Evolutionary conservation across 2,888 invertebrate genomes (phyloP).

Genomic region (Parascotia fuliginaria): DNA sequence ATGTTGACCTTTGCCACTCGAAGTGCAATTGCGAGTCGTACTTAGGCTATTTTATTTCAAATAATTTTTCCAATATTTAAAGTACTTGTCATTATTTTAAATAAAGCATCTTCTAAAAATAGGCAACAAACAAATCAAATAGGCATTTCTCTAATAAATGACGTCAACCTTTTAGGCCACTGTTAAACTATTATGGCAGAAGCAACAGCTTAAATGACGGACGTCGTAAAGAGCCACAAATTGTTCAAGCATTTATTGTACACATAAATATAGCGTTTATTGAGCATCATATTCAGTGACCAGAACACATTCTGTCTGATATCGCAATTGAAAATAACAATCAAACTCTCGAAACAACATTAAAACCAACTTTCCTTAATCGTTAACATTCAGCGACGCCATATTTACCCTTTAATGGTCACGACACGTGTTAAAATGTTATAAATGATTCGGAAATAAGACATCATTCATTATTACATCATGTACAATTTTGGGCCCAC

Average conservation of each 20-base stretch:
- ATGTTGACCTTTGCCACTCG: no score
- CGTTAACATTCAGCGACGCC: background rate
- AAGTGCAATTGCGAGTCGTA: no score
- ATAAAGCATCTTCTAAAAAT: no score
- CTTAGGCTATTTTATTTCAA: no score
- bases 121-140: no score
- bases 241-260: slow-evolving; percentile 21
- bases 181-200: slow-evolving; percentile 31
- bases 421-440: background rate
- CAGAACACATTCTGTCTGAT: slow-evolving; percentile 31
- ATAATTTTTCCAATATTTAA: no score
- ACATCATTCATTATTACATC: no score
- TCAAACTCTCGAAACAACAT: background rate
- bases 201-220: slow-evolving; percentile 17
- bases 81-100: no score
- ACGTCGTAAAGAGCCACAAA: slow-evolving; percentile 25
- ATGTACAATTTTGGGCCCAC: no score
- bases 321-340: background rate
- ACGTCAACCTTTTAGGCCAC: slow-evolving; percentile 12
- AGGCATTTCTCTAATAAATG: no score
- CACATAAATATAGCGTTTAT: slow-evolving; percentile 32
- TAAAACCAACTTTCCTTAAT: background rate
- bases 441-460: no score
- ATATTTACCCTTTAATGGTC: background rate
- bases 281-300: slow-evolving; percentile 31